Evolutionary conservation across 2,888 invertebrate species (phyloP).

Genomic region (Oligia fasciuncula): DNA sequence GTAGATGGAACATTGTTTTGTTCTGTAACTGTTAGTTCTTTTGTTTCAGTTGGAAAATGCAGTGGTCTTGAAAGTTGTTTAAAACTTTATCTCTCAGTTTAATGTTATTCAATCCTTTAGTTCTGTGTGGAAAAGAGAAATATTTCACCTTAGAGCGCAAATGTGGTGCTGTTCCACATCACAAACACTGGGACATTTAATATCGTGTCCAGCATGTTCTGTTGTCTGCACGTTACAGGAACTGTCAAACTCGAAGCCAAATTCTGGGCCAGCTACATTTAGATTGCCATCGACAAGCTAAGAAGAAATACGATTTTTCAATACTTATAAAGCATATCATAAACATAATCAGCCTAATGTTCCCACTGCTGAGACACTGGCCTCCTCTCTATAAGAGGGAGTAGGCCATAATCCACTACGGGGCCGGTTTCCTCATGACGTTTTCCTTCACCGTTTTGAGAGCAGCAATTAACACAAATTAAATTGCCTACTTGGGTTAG

Average conservation of each 20-base stretch:
- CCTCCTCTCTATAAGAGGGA: no score
- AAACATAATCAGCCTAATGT: neutral
- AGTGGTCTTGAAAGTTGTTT: conserved; percentile 30
- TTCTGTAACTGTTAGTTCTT: neutral
- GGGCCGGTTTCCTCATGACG: no score
- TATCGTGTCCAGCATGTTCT: neutral
- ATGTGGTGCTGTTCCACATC: neutral
- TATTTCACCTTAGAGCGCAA: neutral
- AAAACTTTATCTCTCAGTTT: conserved; percentile 21
- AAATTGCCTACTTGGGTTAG: neutral
- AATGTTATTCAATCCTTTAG: conserved; percentile 21
- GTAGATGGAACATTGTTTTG: neutral
- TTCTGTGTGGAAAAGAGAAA: neutral
- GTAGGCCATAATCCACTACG: no score
- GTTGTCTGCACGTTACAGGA: neutral
- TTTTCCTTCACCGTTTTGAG: neutral
- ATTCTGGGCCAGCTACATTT: neutral
- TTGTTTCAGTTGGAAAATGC: conserved; percentile 16
- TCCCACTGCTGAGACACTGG: no score
- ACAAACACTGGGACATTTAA: neutral
- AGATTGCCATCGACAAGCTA: neutral
- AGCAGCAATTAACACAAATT: neutral
- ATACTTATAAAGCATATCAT: neutral
- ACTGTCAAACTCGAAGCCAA: neutral
- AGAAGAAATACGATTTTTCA: neutral